phyloP scores from a whole-genome alignment of 2,888 invertebrate genomes.

The Leptura quadrifasciata region DNA sequence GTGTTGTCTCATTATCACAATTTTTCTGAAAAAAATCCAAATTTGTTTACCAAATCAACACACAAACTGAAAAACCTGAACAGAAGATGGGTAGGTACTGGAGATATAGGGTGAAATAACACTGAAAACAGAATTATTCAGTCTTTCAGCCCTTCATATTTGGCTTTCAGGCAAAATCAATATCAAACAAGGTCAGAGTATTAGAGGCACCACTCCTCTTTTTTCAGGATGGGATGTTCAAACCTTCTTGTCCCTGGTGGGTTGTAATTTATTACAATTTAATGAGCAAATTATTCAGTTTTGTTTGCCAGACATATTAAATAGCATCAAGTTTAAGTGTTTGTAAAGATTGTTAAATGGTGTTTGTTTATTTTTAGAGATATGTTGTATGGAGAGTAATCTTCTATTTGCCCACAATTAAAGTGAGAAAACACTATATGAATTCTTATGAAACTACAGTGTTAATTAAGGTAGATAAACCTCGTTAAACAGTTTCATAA shows the following conservation, averaged over 20 bases:
- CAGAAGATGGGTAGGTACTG: conserved; percentile 45
- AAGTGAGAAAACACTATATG: neutral
- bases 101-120: conserved; percentile 54
- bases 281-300: conserved; percentile 42
- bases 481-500: too few relatives aligned
- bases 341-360: neutral
- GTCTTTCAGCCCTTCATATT: conserved; percentile 61
- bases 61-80: conserved; percentile 45
- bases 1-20: conserved; percentile 61
- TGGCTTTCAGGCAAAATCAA: conserved; percentile 66
- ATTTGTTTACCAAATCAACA: conserved; percentile 30
- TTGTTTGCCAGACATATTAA: conserved; percentile 6
- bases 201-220: conserved; percentile 59
- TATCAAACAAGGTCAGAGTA: conserved; percentile 66
- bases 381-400: neutral
- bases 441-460: neutral
- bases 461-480: neutral
- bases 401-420: neutral
- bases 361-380: conserved; percentile 1
- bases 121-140: conserved; percentile 54
- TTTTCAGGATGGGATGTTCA: conserved; percentile 43
- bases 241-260: conserved; percentile 9
- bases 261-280: conserved; percentile 37
- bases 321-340: neutral
- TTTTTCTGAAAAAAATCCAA: conserved; percentile 50